Evolutionary conservation across 2,888 invertebrate genomes (phyloP).

Genomic region (Muschampia plurimacula): DNA sequence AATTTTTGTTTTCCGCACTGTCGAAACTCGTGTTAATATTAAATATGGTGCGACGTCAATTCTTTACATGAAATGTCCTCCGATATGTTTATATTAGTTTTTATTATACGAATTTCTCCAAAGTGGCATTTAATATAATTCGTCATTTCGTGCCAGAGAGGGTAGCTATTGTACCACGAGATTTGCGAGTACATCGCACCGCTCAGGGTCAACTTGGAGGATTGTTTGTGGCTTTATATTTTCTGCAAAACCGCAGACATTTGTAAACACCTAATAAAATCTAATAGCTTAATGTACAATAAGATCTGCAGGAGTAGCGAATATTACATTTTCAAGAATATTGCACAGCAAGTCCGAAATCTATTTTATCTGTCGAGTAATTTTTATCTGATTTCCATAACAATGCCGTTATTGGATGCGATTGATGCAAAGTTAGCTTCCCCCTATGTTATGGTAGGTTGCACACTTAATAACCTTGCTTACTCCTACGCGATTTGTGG

Average conservation of each 20-base stretch:
- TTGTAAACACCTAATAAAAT: conserved; percentile 24
- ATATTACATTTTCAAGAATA: background rate
- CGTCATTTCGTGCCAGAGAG: conserved; percentile 62
- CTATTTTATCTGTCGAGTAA: background rate
- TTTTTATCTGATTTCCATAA: conserved; percentile 11
- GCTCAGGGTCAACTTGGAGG: conserved; percentile 58
- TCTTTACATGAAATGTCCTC: conserved; percentile 48
- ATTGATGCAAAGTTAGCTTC: conserved; percentile 6
- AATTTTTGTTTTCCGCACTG: conserved; percentile 60
- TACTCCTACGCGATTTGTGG: conserved; percentile 28
- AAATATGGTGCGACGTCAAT: conserved; percentile 51
- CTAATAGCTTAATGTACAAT: conserved; percentile 20
- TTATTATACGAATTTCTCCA: conserved; percentile 46
- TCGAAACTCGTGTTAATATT: conserved; percentile 55
- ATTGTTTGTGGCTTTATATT: conserved; percentile 56
- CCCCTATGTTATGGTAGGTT: conserved; percentile 29
- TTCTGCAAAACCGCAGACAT: conserved; percentile 53
- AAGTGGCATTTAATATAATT: conserved; percentile 53
- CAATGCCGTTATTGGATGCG: background rate
- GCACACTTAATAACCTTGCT: conserved; percentile 30
- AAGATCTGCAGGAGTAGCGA: background rate
- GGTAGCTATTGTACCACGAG: conserved; percentile 59
- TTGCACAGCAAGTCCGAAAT: background rate
- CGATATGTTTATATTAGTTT: conserved; percentile 53
- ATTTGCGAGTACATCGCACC: conserved; percentile 59